phyloP scores from a whole-genome alignment of 2,113 vertebrate species.

The Myotis lucifugus region DNA sequence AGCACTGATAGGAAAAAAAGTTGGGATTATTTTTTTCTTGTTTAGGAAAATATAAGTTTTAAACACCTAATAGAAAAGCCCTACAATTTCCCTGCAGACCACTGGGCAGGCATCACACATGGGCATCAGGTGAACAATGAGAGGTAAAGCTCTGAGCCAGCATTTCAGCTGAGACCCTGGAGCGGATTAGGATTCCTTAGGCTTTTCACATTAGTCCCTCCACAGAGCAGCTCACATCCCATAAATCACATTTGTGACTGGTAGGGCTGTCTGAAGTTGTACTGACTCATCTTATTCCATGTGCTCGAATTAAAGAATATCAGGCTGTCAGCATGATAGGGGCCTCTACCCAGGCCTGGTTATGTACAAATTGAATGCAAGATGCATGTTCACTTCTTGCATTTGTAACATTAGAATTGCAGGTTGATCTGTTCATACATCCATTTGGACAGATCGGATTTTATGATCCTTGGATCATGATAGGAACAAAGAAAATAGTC shows the following conservation, averaged over 20 bases:
- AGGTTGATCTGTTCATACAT: not conserved
- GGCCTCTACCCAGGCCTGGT: not conserved
- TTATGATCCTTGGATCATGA: not conserved
- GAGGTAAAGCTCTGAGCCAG: not conserved
- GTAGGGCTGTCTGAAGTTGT: conserved; percentile 31
- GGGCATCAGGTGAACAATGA: not conserved
- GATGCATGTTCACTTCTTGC: not conserved
- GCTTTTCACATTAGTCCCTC: conserved; percentile 51
- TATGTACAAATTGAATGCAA: not conserved
- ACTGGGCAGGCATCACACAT: not conserved
- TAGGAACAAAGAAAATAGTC: not conserved
- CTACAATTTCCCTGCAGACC: not conserved
- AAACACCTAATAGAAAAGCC: not conserved
- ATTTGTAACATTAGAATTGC: not conserved
- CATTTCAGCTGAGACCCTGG: not conserved
- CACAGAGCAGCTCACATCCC: conserved; percentile 12
- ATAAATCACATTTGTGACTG: conserved; percentile 51
- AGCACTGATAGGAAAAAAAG: not conserved
- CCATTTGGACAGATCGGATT: not conserved
- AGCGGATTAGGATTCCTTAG: conserved; percentile 43
- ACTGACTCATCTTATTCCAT: conserved; percentile 43
- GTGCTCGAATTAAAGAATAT: not conserved
- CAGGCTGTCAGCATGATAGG: not conserved
- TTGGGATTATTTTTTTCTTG: not conserved
- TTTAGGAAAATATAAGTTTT: not conserved